Percentiles rank a stretch among this genome's conserved stretches.
Evolutionary conservation across 2,797 vertebrate genomes (phyloP).

Genomic region (Borostomias antarcticus): DNA sequence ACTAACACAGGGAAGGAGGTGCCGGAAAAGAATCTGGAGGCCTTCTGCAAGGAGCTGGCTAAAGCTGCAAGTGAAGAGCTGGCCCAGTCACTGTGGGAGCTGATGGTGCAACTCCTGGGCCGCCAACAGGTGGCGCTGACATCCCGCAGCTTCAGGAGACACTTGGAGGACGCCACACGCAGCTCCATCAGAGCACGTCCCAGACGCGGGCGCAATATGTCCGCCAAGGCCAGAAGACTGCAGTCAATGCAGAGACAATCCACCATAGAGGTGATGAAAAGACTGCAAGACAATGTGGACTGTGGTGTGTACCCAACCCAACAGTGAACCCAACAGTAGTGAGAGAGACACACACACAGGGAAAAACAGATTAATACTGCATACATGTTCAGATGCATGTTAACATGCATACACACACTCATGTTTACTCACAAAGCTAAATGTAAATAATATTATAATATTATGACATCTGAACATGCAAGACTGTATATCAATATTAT

Average conservation of each 20-base stretch:
- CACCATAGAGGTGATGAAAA: no score
- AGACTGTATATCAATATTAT: no score
- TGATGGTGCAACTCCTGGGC: constrained; percentile 7
- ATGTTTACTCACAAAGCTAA: background rate
- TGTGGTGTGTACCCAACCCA: background rate
- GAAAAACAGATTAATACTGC: background rate
- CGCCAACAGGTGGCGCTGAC: constrained; percentile 5
- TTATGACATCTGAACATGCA: no score
- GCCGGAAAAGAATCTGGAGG: background rate
- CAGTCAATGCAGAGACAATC: no score
- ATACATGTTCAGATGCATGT: background rate
- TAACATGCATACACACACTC: background rate
- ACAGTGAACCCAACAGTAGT: background rate
- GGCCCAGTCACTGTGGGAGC: background rate
- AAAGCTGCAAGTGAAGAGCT: background rate
- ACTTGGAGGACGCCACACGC: background rate
- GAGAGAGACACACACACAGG: background rate
- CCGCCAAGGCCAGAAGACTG: no score
- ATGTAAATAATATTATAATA: background rate
- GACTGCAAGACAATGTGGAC: background rate
- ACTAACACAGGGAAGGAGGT: background rate
- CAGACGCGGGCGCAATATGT: no score
- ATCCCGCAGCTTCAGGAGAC: background rate
- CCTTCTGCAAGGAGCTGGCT: background rate
- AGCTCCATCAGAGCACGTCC: background rate